Conservation (phyloP, 2,888 invertebrate species). For the Parascotia fuliginaria region DNA sequence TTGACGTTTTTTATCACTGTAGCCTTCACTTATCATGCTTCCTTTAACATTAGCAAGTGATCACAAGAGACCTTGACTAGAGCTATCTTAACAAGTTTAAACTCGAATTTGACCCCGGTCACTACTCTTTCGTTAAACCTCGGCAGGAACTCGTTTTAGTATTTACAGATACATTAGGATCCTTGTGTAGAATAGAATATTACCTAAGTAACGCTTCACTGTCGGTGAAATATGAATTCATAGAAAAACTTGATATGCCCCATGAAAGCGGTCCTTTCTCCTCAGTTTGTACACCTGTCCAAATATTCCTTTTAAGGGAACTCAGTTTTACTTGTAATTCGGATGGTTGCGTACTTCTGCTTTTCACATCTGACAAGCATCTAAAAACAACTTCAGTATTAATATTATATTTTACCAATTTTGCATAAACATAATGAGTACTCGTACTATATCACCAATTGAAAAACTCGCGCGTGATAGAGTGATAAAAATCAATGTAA, state of each 20-base stretch:
- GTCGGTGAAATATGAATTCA: slow-evolving; percentile 83
- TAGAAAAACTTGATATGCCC: slow-evolving; percentile 87
- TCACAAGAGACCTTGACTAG: too few species aligned
- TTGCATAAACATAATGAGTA: too few species aligned
- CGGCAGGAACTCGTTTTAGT: too few species aligned
- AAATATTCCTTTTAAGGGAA: slow-evolving; percentile 89
- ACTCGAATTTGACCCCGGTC: too few species aligned
- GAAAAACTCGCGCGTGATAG: too few species aligned
- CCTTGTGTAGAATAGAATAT: background rate
- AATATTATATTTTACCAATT: too few species aligned
- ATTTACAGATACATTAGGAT: too few species aligned
- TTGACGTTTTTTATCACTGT: too few species aligned
- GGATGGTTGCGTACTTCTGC: slow-evolving; percentile 76
- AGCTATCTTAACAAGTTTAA: too few species aligned
- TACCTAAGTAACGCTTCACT: slow-evolving; percentile 87
- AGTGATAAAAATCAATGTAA: background rate
- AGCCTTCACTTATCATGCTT: too few species aligned
- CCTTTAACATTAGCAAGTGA: too few species aligned
- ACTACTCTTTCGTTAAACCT: too few species aligned
- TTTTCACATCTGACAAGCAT: slow-evolving; percentile 73
- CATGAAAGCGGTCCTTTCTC: slow-evolving; percentile 88
- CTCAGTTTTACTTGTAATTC: slow-evolving; percentile 89
- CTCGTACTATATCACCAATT: background rate
- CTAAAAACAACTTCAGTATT: slow-evolving; percentile 45
- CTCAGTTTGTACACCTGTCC: slow-evolving; percentile 87